Conservation (phyloP, 2,888 invertebrate genomes). For the Dicyrtomina minuta region DNA sequence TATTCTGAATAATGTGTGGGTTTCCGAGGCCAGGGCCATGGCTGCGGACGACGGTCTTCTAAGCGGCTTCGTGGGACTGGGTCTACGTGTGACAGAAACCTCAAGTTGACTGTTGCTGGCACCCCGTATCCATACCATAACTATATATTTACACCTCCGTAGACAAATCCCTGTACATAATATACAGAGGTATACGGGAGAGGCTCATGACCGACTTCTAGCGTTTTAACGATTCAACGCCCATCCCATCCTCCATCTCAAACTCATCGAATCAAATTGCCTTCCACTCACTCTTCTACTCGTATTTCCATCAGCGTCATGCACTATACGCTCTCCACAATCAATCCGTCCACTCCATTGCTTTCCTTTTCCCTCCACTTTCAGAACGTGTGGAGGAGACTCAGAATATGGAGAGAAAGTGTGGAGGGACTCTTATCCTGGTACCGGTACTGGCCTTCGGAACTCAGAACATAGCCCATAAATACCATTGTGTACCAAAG, state of each 20-base stretch:
- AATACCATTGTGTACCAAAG: too few species aligned
- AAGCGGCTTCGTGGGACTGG: neutral
- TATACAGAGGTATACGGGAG: too few species aligned
- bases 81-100: neutral
- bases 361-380: neutral
- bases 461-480: too few species aligned
- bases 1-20: too few species aligned
- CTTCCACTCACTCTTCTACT: neutral
- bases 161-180: too few species aligned
- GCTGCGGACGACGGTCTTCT: too few species aligned
- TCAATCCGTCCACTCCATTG: neutral
- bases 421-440: too few species aligned
- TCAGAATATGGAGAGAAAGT: too few species aligned
- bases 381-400: too few species aligned
- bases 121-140: neutral
- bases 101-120: neutral
- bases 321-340: neutral
- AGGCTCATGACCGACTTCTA: neutral
- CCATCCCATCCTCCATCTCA: slow-evolving; percentile 7
- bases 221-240: slow-evolving; percentile 13
- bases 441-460: too few species aligned
- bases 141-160: too few species aligned
- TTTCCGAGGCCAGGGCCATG: too few species aligned
- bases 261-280: slow-evolving; percentile 1
- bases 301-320: neutral